phyloP scores from a whole-genome alignment of 30 jellyfish, hydroid and myxozoan genomes.

The Hydra vulgaris region DNA sequence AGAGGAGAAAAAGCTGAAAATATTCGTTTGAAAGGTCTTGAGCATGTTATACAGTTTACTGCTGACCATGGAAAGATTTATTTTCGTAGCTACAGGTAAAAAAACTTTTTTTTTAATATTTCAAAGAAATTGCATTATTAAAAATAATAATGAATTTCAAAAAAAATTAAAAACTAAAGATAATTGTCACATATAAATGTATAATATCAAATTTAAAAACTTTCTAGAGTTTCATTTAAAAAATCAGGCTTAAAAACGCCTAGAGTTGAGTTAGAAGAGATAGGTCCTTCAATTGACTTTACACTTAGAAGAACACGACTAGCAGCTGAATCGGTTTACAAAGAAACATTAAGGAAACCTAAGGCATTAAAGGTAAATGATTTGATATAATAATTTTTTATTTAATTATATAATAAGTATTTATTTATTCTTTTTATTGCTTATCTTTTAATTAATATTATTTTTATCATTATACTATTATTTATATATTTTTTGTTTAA shows the following conservation, averaged over 20 bases:
- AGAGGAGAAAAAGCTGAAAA: conserved; percentile 59
- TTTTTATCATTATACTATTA: no score
- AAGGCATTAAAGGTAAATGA: conserved; percentile 63
- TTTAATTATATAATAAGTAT: not conserved
- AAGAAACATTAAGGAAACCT: conserved; percentile 64
- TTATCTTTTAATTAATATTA: not conserved
- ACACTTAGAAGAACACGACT: conserved; percentile 65
- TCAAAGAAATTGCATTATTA: no score
- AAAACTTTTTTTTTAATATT: not conserved
- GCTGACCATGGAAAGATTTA: conserved; percentile 49
- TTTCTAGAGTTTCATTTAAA: conserved; percentile 42
- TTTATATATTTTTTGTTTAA: not conserved
- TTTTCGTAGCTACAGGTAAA: conserved; percentile 71
- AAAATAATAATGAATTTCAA: no score
- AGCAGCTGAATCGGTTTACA: conserved; percentile 72
- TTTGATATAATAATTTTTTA: not conserved
- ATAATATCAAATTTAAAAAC: not conserved
- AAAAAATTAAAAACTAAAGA: not conserved
- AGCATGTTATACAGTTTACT: conserved; percentile 72
- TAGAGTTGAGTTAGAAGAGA: conserved; percentile 66
- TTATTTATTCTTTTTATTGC: no score
- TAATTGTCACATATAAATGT: not conserved
- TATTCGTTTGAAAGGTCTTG: conserved; percentile 80
- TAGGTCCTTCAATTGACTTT: conserved; percentile 82
- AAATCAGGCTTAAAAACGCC: conserved; percentile 84